These are phyloP conservation scores for Zoroaster sp. DNA, from an alignment of 53 echinoderm and acorn worm species.

Conservation along the genomic window DNA sequence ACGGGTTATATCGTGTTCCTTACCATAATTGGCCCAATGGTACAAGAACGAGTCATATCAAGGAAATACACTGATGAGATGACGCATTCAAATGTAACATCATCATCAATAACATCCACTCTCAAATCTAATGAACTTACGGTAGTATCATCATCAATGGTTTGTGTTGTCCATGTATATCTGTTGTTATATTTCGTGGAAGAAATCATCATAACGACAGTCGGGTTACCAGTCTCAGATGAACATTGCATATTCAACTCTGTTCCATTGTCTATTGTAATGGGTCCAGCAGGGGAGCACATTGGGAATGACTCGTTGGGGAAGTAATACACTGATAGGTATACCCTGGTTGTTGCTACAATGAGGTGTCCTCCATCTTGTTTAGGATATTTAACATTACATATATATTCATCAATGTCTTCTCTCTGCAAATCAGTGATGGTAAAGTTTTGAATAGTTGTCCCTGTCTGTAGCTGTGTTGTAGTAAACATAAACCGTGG, in stretches of 20 bases:
- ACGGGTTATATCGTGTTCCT: neutral
- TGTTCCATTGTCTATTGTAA: constrained; percentile 16
- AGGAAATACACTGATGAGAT: neutral
- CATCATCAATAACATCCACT: neutral
- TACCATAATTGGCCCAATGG: neutral
- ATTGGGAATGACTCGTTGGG: constrained; percentile 31
- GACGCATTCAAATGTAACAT: neutral
- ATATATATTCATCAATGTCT: neutral
- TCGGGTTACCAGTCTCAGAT: too few relatives aligned
- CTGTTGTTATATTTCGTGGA: neutral
- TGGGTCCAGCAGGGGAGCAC: constrained; percentile 27
- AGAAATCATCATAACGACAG: neutral
- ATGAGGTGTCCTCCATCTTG: neutral
- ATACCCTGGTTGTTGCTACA: neutral
- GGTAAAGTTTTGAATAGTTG: neutral
- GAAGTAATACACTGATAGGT: constrained; percentile 18
- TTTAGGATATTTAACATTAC: neutral
- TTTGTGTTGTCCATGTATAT: neutral
- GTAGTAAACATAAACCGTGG: neutral
- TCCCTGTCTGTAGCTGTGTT: neutral
- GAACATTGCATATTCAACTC: neutral
- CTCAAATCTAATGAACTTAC: neutral
- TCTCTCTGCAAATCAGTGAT: neutral
- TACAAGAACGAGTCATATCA: neutral
- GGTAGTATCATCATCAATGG: neutral